A percentile compares a stretch with the other conserved stretches of the same genome.
phyloP scores from a whole-genome alignment of 2,113 vertebrate species.

The Barnardius zonarius region DNA sequence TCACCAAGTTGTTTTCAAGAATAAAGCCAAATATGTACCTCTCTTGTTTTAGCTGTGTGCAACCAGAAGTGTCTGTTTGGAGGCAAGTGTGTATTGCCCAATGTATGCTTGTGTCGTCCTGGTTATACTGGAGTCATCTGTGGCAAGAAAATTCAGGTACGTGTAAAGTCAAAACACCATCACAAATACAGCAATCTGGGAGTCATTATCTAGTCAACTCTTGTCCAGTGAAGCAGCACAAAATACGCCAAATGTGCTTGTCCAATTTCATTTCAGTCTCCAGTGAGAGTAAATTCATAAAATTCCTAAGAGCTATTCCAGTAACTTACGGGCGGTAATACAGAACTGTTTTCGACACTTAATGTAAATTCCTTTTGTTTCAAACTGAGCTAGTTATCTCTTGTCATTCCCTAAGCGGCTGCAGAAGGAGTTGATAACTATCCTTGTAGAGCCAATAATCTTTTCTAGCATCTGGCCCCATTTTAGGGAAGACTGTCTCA shows the following conservation, averaged over 20 bases:
- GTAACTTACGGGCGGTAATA: background rate
- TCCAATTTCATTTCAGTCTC: background rate
- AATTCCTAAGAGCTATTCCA: background rate
- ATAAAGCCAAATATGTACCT: background rate
- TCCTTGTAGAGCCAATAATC: background rate
- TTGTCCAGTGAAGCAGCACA: background rate
- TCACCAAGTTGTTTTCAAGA: background rate
- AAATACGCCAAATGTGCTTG: background rate
- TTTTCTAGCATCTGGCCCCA: background rate
- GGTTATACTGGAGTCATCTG: constrained; percentile 83
- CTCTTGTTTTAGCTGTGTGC: constrained; percentile 81
- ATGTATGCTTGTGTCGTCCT: constrained; percentile 81
- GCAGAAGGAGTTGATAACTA: background rate
- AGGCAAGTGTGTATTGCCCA: constrained; percentile 81
- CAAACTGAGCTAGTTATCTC: background rate
- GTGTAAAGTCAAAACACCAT: background rate
- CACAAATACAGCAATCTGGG: background rate
- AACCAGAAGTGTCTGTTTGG: constrained; percentile 82
- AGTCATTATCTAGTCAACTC: background rate
- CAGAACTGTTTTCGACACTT: background rate
- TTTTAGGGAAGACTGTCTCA: background rate
- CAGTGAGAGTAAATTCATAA: background rate
- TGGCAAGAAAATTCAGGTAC: constrained; percentile 75
- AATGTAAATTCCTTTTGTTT: background rate
- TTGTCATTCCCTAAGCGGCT: background rate